Percentiles rank a stretch among this genome's conserved stretches.
phyloP scores from a whole-genome alignment of 2,888 invertebrate species.

The Acanthosepion lycidas region DNA sequence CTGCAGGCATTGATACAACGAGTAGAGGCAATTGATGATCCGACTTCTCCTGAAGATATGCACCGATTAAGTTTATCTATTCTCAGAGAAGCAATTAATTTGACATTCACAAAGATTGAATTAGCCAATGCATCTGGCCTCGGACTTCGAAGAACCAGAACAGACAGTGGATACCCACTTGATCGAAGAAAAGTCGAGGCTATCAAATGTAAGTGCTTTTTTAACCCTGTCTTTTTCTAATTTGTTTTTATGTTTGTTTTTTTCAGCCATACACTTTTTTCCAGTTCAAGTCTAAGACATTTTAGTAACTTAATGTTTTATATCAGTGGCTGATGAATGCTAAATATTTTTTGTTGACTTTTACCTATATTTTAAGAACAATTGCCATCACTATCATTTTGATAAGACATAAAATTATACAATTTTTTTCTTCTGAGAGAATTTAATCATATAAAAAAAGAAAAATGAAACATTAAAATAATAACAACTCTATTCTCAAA shows the following conservation, averaged over 20 bases:
- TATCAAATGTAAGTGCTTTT: background rate
- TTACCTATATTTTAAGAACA: no score
- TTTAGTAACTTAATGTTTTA: no score
- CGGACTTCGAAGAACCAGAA: background rate
- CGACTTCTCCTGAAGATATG: background rate
- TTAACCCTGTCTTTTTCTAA: background rate
- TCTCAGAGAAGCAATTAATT: constrained; percentile 36
- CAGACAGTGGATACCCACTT: constrained; percentile 33
- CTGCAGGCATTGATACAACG: background rate
- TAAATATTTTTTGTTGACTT: no score
- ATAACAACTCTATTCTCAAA: no score
- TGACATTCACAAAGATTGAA: constrained; percentile 34
- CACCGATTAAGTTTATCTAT: constrained; percentile 33
- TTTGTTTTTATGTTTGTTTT: background rate
- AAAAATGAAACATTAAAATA: no score
- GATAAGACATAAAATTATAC: no score
- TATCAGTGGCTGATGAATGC: no score
- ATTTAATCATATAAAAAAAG: no score
- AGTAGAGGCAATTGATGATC: background rate
- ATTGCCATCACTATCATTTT: no score
- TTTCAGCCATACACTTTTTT: no score
- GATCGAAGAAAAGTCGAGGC: constrained; percentile 41
- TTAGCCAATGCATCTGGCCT: constrained; percentile 33
- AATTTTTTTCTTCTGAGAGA: no score
- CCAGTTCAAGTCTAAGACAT: no score